Base-by-base conservation (phyloP, 2,888 invertebrate genomes). In the Dyspetes luteomarginatus region DNA sequence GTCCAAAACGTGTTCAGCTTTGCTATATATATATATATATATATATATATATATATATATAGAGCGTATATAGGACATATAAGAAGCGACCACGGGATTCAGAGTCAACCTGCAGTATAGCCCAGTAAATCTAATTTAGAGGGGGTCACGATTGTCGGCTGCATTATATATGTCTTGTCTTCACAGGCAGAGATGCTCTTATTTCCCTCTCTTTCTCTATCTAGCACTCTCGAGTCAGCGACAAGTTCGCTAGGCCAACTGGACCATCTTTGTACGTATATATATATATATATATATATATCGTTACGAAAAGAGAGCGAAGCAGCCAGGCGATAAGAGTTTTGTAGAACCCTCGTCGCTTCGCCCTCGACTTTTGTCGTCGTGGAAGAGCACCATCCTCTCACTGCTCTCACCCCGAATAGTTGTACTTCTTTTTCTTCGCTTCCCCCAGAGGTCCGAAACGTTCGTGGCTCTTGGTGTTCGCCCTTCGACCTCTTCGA, bases 81-180 rank as follows among this genome's bases (percentile, higher is more conserved):
- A 64, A 50, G 28, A 81, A 83, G 82, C 78, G 83, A 85, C 81
- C 83, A 55, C 77, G 71, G 73, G 60, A 83, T 81, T 82, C 82
- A 76, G 84, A 87, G 82, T 86, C 85, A 86, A 87, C 85, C 72
- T 81, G 79, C 67, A 71, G 75, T 28, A 52, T 26, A 48, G 48
- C 56, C 72, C 73, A 80, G 83, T 83, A 87, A 88, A 89, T 89
- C 85, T 87, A 88, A 88, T 89, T 86, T 85, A 82, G 82, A 85
- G 78, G 77, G 60, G 58, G 60, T 77, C 77, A 81, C 87, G 87
- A 89, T 88, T 88, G 88, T 88, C 78, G 84, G 78, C 43, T 88
- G 87, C 86, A 88, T 88, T 87, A 88, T 88, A 88, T 88, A 88
- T 89, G 82, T 85, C 69, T 85, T 77, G 82, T 87, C 84, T 85